Percentiles rank a stretch among this genome's conserved stretches.
phyloP scores from a whole-genome alignment of 2,888 invertebrate species.

The Cephus sareptanus region DNA sequence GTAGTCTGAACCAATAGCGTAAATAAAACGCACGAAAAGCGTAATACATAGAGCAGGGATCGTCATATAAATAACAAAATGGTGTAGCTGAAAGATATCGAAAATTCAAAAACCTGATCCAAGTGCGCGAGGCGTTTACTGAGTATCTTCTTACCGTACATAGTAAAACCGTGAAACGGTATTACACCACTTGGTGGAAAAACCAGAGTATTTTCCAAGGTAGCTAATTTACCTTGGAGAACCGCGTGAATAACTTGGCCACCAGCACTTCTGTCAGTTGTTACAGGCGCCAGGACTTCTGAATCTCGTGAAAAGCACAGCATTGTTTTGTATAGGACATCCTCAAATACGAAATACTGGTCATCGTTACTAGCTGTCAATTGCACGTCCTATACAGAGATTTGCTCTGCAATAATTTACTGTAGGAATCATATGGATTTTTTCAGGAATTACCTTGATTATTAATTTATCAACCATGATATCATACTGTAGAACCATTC shows the following conservation, averaged over 20 bases:
- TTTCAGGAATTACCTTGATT: slow-evolving; percentile 75
- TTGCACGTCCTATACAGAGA: slow-evolving; percentile 80
- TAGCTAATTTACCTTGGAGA: slow-evolving; percentile 77
- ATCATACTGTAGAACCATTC: slow-evolving; percentile 86
- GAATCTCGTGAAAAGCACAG: slow-evolving; percentile 92
- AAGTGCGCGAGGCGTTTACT: neutral
- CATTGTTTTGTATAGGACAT: slow-evolving; percentile 92
- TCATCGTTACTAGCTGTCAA: slow-evolving; percentile 97
- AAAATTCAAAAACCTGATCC: neutral
- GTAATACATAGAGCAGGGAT: slow-evolving; percentile 87
- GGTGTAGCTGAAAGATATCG: slow-evolving; percentile 83
- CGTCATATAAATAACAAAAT: slow-evolving; percentile 92
- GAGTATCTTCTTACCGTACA: slow-evolving; percentile 81
- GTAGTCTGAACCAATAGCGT: slow-evolving; percentile 91
- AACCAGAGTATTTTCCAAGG: slow-evolving; percentile 77
- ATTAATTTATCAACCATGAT: slow-evolving; percentile 94
- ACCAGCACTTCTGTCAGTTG: slow-evolving; percentile 67
- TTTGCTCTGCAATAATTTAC: neutral
- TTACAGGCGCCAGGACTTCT: slow-evolving; percentile 80
- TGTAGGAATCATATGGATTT: neutral
- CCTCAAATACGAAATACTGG: slow-evolving; percentile 98
- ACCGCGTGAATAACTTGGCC: slow-evolving; percentile 78
- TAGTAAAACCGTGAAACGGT: slow-evolving; percentile 96
- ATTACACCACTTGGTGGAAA: slow-evolving; percentile 96
- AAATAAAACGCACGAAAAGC: slow-evolving; percentile 92